Base-by-base conservation (phyloP, 2,888 invertebrate species). In the Heterodera filipjevi region DNA sequence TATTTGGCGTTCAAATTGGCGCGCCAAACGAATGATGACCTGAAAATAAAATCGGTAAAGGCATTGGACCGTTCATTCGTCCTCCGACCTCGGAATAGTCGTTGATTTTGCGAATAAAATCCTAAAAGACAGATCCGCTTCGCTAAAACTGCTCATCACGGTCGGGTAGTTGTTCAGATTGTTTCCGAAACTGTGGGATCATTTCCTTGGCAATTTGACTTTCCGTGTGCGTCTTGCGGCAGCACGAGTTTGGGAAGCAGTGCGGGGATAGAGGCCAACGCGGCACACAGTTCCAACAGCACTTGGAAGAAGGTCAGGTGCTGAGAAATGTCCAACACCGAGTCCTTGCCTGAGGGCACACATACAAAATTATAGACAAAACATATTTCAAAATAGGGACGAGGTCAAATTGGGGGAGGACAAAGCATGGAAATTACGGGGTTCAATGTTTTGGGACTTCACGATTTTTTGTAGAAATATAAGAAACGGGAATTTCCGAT, bases 251-350 rank as follows among this genome's bases (percentile, higher is more conserved):
- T 81, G 27, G 85, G 85, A 10, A 87, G 79, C n/a, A 87, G 75
- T 2, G 27, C 76, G 3, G 87, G 85, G 30, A 85, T 74, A 16
- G 82, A 78, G 1, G 89, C 82, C 81, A 89, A 85, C 16, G 83
- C 80, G 3, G 87, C 84, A 30, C 86, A 85, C 10, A 83, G 81
- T 44, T 89, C 89, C 64, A 89, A 49, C n/a, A 89, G 81, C 16
- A 86, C 84, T 82, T 87, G 86, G 79, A 89, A 89, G 33, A 89
- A 82, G 72, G 88, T 87, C 79, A 89, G 84, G 77, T 88, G 89
- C 59, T 89, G 86, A 66, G 82, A 83, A 44, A 89, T 84, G 77
- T 89, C 89, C 73, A 89, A 87, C n/a, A 89, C 85, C 33, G 83
- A 83, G 79, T 89, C 89, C 77, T 89, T 89, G 66, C 84, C 83